Evolutionary conservation across 2,113 vertebrate genomes (phyloP), one percentile per base, ranked within the genome.

Genomic region (Corythornis cristatus): DNA sequence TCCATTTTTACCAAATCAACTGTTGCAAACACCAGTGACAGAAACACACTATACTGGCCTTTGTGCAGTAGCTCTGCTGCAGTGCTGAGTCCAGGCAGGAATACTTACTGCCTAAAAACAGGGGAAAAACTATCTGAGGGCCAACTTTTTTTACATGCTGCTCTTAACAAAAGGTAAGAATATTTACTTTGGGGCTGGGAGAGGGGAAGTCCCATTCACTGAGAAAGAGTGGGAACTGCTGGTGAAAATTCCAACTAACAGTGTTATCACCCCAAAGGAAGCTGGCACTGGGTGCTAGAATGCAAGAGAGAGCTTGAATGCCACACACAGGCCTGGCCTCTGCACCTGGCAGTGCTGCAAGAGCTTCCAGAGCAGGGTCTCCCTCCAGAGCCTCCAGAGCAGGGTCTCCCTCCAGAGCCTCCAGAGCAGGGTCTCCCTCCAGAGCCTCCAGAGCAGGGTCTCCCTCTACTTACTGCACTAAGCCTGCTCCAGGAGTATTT

Each of bases 61-160:
- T 75, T 77, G 8, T 62, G 19, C 4, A 11, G 29, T 15, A 71
- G 35, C 40, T 82, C 53, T 62, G 25, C 45, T 89, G 75, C 62
- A 76, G n/a, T 5, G 8, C 28, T 50, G 20, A 80, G 20, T 20
- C 23, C 9, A 43, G 4, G 0, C 9, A 46, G 0, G 1, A 66
- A 29, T 9, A 35, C 10, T 21, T 22, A 14, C 20, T 51, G 28
- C 42, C 33, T 50, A 21, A 76, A 90, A 89, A 60, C 57, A 29
- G 16, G 11, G 60, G 50, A 58, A 93, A 85, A 93, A 64, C 48
- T 5, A 42, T 62, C 46, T 66, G 12, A 7, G 15, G 51, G 78
- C 62, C 75, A 89, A 51, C 46, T 80, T 50, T 77, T 60, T 60
- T 31, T 22, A 60, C 37, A 60, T 0, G 1, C 21, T 51, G 43